phyloP scores from a whole-genome alignment of 2,113 vertebrate species.

The Anolis sagrei region DNA sequence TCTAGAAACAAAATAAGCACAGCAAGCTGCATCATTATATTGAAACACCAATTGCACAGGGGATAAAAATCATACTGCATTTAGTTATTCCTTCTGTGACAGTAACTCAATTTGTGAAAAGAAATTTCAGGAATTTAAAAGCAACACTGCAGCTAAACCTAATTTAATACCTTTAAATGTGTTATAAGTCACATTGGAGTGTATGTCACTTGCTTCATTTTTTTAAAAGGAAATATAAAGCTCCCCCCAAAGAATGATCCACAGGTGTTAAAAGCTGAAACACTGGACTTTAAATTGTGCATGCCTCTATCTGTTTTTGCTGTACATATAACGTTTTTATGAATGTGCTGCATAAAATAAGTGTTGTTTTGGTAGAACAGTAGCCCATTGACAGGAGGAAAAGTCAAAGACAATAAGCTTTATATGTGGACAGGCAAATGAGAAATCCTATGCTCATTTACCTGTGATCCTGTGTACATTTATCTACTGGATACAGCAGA shows the following conservation, averaged over 20 bases:
- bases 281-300: not conserved
- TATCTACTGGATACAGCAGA: not conserved
- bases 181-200: not conserved
- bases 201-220: constrained; percentile 15
- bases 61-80: not conserved
- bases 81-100: constrained; percentile 52
- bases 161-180: not conserved
- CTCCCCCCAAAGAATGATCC: not conserved
- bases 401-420: not conserved
- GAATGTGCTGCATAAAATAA: constrained; percentile 47
- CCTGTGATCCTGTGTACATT: not conserved
- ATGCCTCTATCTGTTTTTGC: not conserved
- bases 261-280: not conserved
- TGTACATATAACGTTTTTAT: constrained; percentile 30
- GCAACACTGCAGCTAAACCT: constrained; percentile 26
- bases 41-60: constrained; percentile 13
- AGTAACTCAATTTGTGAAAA: constrained; percentile 39
- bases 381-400: not conserved
- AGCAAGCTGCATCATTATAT: constrained; percentile 21
- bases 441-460: not conserved
- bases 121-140: constrained; percentile 51
- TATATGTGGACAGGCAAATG: not conserved
- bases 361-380: constrained; percentile 44
- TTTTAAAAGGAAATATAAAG: constrained; percentile 31
- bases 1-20: constrained; percentile 66